Evolutionary conservation across 2,888 invertebrate species (phyloP).

Genomic region (Agrotis exclamationis): DNA sequence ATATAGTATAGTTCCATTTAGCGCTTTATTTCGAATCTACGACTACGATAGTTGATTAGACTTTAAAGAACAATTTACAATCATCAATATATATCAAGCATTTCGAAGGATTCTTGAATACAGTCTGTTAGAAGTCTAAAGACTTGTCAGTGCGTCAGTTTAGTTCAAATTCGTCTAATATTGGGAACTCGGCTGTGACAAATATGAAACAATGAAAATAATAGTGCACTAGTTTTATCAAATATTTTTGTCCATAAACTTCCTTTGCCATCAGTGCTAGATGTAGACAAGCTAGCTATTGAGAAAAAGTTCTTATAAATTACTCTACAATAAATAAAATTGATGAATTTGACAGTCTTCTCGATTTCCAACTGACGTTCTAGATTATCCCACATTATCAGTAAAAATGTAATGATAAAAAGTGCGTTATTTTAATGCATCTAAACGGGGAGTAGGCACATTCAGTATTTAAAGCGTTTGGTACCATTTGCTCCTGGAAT

Average conservation of each 20-base stretch:
- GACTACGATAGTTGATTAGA: conserved; percentile 62
- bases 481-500: conserved; percentile 22
- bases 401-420: conserved; percentile 6
- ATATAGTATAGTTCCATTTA: conserved; percentile 63
- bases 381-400: conserved; percentile 16
- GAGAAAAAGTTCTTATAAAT: conserved; percentile 15
- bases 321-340: conserved; percentile 3
- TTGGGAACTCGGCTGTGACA: conserved; percentile 62
- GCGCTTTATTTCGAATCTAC: conserved; percentile 70
- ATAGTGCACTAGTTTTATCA: conserved; percentile 21
- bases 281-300: conserved; percentile 19
- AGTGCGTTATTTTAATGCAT: conserved; percentile 8
- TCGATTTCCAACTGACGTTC: conserved; percentile 25
- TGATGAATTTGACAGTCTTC: conserved; percentile 30
- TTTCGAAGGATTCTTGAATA: conserved; percentile 18
- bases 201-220: conserved; percentile 53
- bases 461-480: conserved; percentile 27
- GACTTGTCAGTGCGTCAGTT: conserved; percentile 48
- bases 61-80: conserved; percentile 20
- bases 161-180: conserved; percentile 51
- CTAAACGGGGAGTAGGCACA: conserved; percentile 6
- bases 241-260: conserved; percentile 30
- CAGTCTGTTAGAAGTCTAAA: conserved; percentile 23
- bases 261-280: conserved; percentile 16
- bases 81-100: conserved; percentile 16